These are phyloP conservation scores for Calliopum simillimum DNA, from an alignment of 2,888 invertebrate genomes.

Conservation along the genomic window DNA sequence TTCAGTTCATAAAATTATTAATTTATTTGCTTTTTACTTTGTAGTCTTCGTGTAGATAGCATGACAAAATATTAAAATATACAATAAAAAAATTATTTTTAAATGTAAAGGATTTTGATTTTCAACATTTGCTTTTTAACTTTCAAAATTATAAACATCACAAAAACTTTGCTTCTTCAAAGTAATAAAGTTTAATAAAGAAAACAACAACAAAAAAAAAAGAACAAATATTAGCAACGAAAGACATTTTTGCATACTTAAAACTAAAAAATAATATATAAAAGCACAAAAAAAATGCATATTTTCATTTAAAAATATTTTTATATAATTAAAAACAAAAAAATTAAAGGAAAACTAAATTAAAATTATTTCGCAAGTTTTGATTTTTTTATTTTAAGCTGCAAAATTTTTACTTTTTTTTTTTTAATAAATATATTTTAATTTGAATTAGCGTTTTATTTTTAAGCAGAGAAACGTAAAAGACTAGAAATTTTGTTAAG, in stretches of 20 bases:
- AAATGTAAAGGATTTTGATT: not conserved
- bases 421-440: not conserved
- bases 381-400: not conserved
- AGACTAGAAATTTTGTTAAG: constrained; percentile 17
- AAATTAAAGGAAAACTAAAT: too few relatives aligned
- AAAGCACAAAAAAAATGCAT: not conserved
- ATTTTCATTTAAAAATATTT: not conserved
- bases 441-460: not conserved
- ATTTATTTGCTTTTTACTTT: too few relatives aligned
- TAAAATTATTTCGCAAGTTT: too few relatives aligned
- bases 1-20: too few relatives aligned
- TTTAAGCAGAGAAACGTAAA: constrained; percentile 16
- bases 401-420: not conserved
- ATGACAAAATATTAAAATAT: constrained; percentile 26
- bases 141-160: constrained; percentile 32
- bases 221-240: constrained; percentile 35
- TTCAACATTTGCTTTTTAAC: too few relatives aligned
- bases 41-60: not conserved
- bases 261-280: constrained; percentile 21
- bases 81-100: constrained; percentile 28
- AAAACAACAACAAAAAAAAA: constrained; percentile 44
- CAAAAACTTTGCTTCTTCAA: constrained; percentile 41
- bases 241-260: constrained; percentile 14
- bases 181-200: too few relatives aligned
- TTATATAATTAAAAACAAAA: not conserved